Base-by-base conservation (phyloP, 2,797 vertebrate species). In the Vipera ursinii region DNA sequence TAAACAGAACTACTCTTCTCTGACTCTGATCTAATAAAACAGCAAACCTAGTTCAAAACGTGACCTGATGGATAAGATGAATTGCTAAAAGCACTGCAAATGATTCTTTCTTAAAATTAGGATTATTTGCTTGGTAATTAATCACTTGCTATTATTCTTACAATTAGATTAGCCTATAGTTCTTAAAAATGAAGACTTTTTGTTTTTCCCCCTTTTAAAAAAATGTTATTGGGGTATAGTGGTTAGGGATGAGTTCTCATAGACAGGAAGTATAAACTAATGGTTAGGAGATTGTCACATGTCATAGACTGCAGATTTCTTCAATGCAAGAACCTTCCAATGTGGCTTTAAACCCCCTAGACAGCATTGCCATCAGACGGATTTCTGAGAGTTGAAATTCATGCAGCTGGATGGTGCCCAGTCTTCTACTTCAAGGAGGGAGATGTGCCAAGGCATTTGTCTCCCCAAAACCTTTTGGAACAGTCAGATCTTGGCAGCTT, bases 81-180 rank as follows among this genome's bases (percentile, higher is more conserved):
- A 94, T 93, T 93, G 86, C 94, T 95, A 92, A 93, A 97, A 94
- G 92, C 48, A 95, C 95, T 38, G 95, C 97, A 95, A 96, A 93
- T 0, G 0, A 2, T 91, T 95, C 93, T 96, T 95, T 95, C 95
- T 22, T 96, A 96, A 48, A 48, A 48, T 48, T 48, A 82, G 20
- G 38, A 82, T 82, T 48, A 95, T 97, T 96, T 97, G 96, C 91
- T 96, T 96, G 95, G 91, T 97, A 97, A 97, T 97, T 97, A 97
- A 97, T 94, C 91, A 96, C 96, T 97, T 96, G 96, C 97, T 97
- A 97, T 98, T 97, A 97, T 96, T 97, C 97, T 97, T 97, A 96
- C 96, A 98, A 97, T 98, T 97, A 97, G 96, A 93, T 96, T 96
- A 97, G 96, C 93, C 96, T 96, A 95, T 97, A 97, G 97, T 97